A percentile compares a stretch with the other conserved stretches of the same genome.
Conservation (phyloP, 2,888 invertebrate genomes). For the Mayetiola destructor region DNA sequence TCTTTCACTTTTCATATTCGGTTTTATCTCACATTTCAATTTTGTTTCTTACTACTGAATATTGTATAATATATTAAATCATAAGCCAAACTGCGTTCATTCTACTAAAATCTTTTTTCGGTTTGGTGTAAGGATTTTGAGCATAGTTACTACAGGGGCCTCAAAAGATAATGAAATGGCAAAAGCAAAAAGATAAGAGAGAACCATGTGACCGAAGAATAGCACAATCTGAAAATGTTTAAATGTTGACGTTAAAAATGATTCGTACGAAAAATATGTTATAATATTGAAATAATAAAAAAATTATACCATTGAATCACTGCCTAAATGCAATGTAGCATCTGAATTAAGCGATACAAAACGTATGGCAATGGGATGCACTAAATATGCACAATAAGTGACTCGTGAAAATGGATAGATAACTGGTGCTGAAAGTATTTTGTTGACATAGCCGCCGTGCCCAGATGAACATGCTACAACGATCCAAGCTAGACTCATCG, state of each 20-base stretch:
- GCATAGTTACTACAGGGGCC: constrained; percentile 71
- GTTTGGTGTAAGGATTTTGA: constrained; percentile 52
- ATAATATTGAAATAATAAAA: neutral
- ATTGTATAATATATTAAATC: too few relatives aligned
- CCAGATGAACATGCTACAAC: constrained; percentile 74
- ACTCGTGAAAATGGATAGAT: constrained; percentile 74
- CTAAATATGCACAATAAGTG: constrained; percentile 73
- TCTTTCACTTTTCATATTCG: too few relatives aligned
- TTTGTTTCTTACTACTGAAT: too few relatives aligned
- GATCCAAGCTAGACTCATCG: constrained; percentile 65
- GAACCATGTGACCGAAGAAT: constrained; percentile 67
- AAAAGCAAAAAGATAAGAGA: constrained; percentile 64
- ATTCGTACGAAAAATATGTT: neutral
- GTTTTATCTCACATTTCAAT: too few relatives aligned
- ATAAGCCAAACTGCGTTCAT: too few relatives aligned
- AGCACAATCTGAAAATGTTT: constrained; percentile 47
- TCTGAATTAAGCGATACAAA: constrained; percentile 68
- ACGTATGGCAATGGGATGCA: constrained; percentile 71
- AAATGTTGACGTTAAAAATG: too few relatives aligned
- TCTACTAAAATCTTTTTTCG: constrained; percentile 30
- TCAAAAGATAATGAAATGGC: constrained; percentile 68
- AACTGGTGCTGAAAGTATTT: constrained; percentile 56
- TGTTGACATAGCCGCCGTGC: constrained; percentile 63
- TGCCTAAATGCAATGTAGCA: constrained; percentile 66
- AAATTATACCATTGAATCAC: constrained; percentile 52